Evolutionary conservation across 2,888 invertebrate species (phyloP).

Genomic region (Deroplatys truncata): DNA sequence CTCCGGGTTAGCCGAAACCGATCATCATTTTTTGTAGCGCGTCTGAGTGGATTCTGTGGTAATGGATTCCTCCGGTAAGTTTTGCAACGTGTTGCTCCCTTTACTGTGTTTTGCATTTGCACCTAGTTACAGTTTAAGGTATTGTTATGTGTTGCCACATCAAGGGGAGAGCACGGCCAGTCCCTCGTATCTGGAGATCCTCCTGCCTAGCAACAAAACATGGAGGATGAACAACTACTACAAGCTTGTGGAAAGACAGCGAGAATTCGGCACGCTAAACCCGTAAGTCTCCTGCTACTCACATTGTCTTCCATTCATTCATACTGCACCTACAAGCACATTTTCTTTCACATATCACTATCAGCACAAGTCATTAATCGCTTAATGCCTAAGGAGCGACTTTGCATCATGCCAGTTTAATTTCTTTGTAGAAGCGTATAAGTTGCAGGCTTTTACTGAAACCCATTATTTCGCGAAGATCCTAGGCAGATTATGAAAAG

Average conservation of each 20-base stretch:
- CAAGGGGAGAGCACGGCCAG: not conserved
- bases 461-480: too few species aligned
- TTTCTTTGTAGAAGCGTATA: too few species aligned
- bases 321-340: not conserved
- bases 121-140: not conserved
- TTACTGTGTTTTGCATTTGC: not conserved
- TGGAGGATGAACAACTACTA: constrained; percentile 67
- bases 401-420: too few species aligned
- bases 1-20: not conserved
- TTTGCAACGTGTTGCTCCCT: not conserved
- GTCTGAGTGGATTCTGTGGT: not conserved
- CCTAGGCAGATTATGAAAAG: too few species aligned
- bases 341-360: not conserved
- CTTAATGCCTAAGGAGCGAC: too few species aligned
- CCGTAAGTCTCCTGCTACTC: constrained; percentile 18
- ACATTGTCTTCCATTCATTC: not conserved
- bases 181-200: constrained; percentile 39
- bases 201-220: constrained; percentile 64
- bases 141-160: not conserved
- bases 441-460: too few species aligned
- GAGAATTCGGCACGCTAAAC: constrained; percentile 43
- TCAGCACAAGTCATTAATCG: too few species aligned
- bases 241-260: constrained; percentile 61
- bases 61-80: not conserved
- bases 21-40: not conserved